Conservation (phyloP, 2,113 vertebrate genomes). For the Epinephelus fuscoguttatus region DNA sequence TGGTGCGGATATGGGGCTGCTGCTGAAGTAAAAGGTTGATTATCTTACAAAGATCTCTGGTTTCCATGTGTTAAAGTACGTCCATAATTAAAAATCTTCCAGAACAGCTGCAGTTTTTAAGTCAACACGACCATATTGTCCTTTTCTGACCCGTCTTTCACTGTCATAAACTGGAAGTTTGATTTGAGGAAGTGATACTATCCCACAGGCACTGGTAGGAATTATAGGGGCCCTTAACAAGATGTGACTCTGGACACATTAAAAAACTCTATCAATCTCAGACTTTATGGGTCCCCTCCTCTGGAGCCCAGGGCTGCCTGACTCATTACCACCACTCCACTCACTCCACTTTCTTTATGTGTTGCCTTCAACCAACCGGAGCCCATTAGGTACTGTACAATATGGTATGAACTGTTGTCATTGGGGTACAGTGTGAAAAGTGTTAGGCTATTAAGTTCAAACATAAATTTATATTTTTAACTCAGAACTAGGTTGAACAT, state of each 20-base stretch:
- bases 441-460: slow-evolving; percentile 23
- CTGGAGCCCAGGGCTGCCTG: slow-evolving; percentile 42
- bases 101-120: background rate
- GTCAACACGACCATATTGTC: slow-evolving; percentile 19
- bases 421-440: slow-evolving; percentile 21
- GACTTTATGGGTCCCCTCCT: slow-evolving; percentile 57
- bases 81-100: background rate
- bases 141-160: slow-evolving; percentile 29
- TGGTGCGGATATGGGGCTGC: background rate
- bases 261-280: slow-evolving; percentile 73
- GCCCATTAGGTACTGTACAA: slow-evolving; percentile 17
- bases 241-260: slow-evolving; percentile 70
- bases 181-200: slow-evolving; percentile 56
- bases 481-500: slow-evolving; percentile 31
- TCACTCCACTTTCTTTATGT: slow-evolving; percentile 57
- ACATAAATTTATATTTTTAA: slow-evolving; percentile 49
- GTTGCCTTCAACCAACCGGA: slow-evolving; percentile 53
- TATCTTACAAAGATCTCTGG: background rate
- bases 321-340: slow-evolving; percentile 62
- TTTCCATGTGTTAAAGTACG: background rate
- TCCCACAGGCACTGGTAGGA: slow-evolving; percentile 58
- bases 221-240: slow-evolving; percentile 66
- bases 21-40: background rate
- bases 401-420: slow-evolving; percentile 11
- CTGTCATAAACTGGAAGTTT: slow-evolving; percentile 57